phyloP scores from a whole-genome alignment of 2,797 vertebrate species.

The Cirrhinus mrigala region DNA sequence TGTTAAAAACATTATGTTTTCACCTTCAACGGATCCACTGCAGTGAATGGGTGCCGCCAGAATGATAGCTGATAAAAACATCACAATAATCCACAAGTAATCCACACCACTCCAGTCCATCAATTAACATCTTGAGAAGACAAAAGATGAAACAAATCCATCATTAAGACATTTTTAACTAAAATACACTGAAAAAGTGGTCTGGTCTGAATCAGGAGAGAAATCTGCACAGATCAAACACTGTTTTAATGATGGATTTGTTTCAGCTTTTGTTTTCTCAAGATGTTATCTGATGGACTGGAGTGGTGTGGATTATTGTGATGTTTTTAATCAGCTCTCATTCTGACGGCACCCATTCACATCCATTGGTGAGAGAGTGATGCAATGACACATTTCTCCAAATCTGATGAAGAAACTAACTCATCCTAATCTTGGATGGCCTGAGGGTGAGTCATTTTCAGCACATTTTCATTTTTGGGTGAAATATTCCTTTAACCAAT shows the following conservation, averaged over 20 bases:
- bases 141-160: not conserved
- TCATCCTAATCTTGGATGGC: not conserved
- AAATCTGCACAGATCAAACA: too few species aligned
- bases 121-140: not conserved
- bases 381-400: not conserved
- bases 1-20: not conserved
- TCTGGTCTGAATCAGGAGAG: too few species aligned
- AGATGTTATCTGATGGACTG: not conserved
- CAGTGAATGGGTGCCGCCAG: slow-evolving; percentile 2
- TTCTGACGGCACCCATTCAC: not conserved
- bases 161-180: not conserved
- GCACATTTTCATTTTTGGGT: not conserved
- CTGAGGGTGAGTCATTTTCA: not conserved
- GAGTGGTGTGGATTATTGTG: too few species aligned
- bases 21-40: not conserved
- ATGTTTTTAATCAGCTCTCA: too few species aligned
- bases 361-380: not conserved
- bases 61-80: not conserved
- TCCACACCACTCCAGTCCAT: not conserved
- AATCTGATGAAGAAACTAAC: not conserved
- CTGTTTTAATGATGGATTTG: not conserved
- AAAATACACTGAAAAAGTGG: not conserved
- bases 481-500: not conserved
- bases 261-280: not conserved
- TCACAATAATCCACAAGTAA: not conserved